Percentiles rank a stretch among this genome's conserved stretches.
Conservation (phyloP, 1,140 invertebrate species). For the Mycetomoellerius zeteki region DNA sequence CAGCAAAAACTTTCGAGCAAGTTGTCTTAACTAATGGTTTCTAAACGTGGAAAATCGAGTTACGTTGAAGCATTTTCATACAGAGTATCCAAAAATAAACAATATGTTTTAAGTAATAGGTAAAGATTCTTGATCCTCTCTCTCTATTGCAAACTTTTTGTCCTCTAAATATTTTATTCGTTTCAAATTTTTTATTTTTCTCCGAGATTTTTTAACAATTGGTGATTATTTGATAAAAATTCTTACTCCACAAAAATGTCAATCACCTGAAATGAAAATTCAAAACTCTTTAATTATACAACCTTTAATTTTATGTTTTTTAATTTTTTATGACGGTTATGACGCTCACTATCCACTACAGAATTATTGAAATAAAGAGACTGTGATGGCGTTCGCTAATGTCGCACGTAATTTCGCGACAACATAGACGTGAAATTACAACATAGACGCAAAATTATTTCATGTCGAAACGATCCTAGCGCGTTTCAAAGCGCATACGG, state of each 20-base stretch:
- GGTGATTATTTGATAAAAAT: background rate
- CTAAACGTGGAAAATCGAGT: background rate
- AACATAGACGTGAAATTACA: conserved; percentile 13
- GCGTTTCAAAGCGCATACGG: conserved; percentile 48
- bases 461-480: conserved; percentile 33
- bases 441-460: conserved; percentile 39
- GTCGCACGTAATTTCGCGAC: conserved; percentile 40
- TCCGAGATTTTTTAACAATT: background rate
- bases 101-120: background rate
- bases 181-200: background rate
- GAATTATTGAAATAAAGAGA: conserved; percentile 59
- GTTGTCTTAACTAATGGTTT: conserved; percentile 1
- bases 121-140: background rate
- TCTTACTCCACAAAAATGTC: background rate
- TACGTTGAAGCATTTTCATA: background rate
- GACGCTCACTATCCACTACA: background rate
- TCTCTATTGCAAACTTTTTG: background rate
- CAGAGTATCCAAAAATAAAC: background rate
- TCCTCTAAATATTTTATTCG: background rate
- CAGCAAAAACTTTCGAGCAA: background rate
- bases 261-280: background rate
- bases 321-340: background rate
- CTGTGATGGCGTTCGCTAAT: conserved; percentile 39
- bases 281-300: background rate
- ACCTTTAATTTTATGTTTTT: background rate